Evolutionary conservation across 1,140 invertebrate species (phyloP).

Genomic region (Sinonovacula constricta): DNA sequence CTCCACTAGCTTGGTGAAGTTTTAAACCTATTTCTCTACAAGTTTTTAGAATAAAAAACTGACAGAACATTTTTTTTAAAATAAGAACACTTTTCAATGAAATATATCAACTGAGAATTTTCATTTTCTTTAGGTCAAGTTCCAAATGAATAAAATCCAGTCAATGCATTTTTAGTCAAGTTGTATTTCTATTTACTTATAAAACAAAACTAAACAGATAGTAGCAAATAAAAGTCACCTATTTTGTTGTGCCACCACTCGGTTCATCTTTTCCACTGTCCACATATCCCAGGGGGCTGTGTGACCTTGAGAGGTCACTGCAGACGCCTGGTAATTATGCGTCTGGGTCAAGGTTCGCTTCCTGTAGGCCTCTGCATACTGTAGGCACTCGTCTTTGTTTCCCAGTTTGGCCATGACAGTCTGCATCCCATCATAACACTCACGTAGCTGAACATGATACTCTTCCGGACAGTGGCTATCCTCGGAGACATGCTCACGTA

Average conservation of each 20-base stretch:
- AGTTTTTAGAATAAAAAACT: no score
- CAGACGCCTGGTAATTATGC: constrained; percentile 59
- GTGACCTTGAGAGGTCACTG: constrained; percentile 36
- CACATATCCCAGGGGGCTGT: constrained; percentile 58
- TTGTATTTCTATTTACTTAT: no score
- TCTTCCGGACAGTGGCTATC: constrained; percentile 69
- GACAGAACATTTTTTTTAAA: no score
- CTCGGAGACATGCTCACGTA: constrained; percentile 67
- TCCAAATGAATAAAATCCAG: no score
- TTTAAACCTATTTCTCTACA: no score
- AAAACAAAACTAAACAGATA: no score
- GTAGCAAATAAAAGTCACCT: no score
- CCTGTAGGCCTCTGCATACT: constrained; percentile 72
- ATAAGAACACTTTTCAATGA: no score
- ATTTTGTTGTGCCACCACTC: constrained; percentile 70
- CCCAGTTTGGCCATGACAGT: constrained; percentile 68
- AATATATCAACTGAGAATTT: no score
- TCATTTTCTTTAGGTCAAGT: no score
- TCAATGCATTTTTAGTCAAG: no score
- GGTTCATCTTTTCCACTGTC: constrained; percentile 65
- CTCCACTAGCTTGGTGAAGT: no score
- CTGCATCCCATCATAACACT: constrained; percentile 75
- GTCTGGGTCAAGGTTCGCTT: constrained; percentile 64
- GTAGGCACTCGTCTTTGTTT: constrained; percentile 70
- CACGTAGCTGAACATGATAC: constrained; percentile 64